phyloP scores from a whole-genome alignment of 2,888 invertebrate species.

The Hemistola chrysoprasaria region DNA sequence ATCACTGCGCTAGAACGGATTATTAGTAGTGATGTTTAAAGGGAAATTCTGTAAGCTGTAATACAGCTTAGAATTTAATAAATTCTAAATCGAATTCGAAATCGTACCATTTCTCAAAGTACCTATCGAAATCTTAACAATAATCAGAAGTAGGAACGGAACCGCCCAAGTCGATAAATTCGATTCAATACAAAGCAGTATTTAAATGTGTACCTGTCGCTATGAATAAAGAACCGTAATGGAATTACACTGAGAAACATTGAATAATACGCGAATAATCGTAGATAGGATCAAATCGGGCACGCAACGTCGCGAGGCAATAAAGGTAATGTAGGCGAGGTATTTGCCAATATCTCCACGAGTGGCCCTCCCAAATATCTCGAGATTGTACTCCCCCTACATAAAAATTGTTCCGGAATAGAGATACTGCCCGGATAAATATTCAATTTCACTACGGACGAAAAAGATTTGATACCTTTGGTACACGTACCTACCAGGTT shows the following conservation, averaged over 20 bases:
- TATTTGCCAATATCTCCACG: constrained; percentile 79
- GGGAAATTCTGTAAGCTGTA: no score
- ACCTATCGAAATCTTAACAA: constrained; percentile 2
- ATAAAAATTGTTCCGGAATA: constrained; percentile 81
- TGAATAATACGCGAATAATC: constrained; percentile 69
- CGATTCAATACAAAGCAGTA: constrained; percentile 20
- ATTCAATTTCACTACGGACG: constrained; percentile 82
- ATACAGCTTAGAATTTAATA: no score
- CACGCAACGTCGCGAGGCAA: constrained; percentile 73
- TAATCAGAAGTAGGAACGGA: constrained; percentile 9
- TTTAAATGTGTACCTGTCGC: constrained; percentile 28
- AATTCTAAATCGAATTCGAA: neutral
- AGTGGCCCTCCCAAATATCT: constrained; percentile 80
- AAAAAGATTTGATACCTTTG: constrained; percentile 81
- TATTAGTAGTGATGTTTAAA: no score
- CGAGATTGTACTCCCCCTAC: constrained; percentile 79
- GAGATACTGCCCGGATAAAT: constrained; percentile 82
- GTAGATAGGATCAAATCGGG: constrained; percentile 66
- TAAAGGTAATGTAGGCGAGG: constrained; percentile 80
- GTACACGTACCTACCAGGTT: constrained; percentile 65
- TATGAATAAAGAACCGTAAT: constrained; percentile 51
- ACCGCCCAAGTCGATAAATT: constrained; percentile 15
- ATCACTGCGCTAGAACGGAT: no score
- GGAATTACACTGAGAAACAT: constrained; percentile 63
- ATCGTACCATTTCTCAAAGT: constrained; percentile 7